Percentiles rank a stretch among this genome's conserved stretches.
These are phyloP conservation scores for Yponomeuta sedellus DNA, from an alignment of 2,888 invertebrate genomes.

Conservation along the genomic window DNA sequence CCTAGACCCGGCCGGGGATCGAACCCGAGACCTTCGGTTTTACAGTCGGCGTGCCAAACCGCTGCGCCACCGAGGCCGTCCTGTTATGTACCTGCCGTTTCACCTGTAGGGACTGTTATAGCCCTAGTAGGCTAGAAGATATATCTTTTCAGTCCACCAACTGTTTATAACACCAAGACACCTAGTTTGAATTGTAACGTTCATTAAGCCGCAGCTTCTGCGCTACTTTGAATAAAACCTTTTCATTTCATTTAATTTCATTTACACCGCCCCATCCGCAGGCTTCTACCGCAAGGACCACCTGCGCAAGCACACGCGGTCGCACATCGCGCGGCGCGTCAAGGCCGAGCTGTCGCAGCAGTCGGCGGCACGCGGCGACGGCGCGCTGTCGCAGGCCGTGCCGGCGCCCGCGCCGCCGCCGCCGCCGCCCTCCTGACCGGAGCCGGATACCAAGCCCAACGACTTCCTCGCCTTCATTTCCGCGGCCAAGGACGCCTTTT, in stretches of 20 bases:
- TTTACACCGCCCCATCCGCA: slow-evolving; percentile 26
- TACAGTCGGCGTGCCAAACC: too few relatives aligned
- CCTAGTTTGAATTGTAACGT: too few relatives aligned
- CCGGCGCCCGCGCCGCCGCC: slow-evolving; percentile 42
- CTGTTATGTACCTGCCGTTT: too few relatives aligned
- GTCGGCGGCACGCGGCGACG: slow-evolving; percentile 48
- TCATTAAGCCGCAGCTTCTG: too few relatives aligned
- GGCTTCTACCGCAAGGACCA: slow-evolving; percentile 93
- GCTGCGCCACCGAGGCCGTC: too few relatives aligned
- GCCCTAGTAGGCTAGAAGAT: too few relatives aligned
- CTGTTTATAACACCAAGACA: too few relatives aligned
- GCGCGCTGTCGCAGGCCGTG: slow-evolving; percentile 20
- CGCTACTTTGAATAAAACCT: not conserved
- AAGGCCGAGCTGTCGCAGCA: slow-evolving; percentile 90
- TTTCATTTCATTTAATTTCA: not conserved
- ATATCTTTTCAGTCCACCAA: too few relatives aligned
- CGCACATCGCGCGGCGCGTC: slow-evolving; percentile 89
- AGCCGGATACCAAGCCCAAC: slow-evolving; percentile 31
- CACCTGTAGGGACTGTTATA: too few relatives aligned
- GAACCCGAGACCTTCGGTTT: too few relatives aligned
- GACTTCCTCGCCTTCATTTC: slow-evolving; percentile 62
- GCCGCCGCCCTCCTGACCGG: slow-evolving; percentile 34
- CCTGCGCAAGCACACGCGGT: slow-evolving; percentile 88
- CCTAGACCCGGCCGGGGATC: too few relatives aligned
- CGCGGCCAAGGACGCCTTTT: slow-evolving; percentile 58